Conservation (phyloP, 1,140 invertebrate genomes). For the Drosophila triauraria region DNA sequence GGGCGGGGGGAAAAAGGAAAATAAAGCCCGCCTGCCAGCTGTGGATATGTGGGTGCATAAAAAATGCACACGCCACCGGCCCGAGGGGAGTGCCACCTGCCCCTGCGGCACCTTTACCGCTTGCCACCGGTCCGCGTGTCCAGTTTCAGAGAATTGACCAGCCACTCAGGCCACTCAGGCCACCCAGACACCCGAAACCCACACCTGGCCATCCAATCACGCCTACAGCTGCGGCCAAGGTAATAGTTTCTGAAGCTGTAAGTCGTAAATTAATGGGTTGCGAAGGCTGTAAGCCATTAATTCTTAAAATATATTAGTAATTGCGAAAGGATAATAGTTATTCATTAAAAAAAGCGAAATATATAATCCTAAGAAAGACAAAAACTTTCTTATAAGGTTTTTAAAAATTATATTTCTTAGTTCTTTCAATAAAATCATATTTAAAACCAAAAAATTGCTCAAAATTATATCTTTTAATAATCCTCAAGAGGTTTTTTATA, state of each 20-base stretch:
- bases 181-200: slow-evolving; percentile 6
- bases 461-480: too few species aligned
- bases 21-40: slow-evolving; percentile 63
- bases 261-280: not conserved
- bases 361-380: too few species aligned
- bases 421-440: too few species aligned
- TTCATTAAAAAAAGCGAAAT: not conserved
- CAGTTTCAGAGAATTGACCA: slow-evolving; percentile 61
- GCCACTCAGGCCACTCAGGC: slow-evolving; percentile 46
- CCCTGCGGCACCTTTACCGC: slow-evolving; percentile 33
- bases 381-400: too few species aligned
- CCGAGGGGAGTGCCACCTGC: slow-evolving; percentile 42
- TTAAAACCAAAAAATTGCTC: too few species aligned
- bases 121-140: slow-evolving; percentile 2
- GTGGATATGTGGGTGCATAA: slow-evolving; percentile 79
- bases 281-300: not conserved
- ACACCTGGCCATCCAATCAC: slow-evolving; percentile 11
- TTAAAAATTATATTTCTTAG: too few species aligned
- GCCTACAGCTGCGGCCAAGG: slow-evolving; percentile 29
- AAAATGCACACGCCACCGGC: slow-evolving; percentile 64
- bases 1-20: not conserved
- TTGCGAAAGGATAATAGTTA: not conserved
- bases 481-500: too few species aligned
- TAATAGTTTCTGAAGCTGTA: not conserved
- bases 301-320: not conserved